Evolutionary conservation across 2,797 vertebrate species (phyloP).

Genomic region (Halcyon chelicuti): DNA sequence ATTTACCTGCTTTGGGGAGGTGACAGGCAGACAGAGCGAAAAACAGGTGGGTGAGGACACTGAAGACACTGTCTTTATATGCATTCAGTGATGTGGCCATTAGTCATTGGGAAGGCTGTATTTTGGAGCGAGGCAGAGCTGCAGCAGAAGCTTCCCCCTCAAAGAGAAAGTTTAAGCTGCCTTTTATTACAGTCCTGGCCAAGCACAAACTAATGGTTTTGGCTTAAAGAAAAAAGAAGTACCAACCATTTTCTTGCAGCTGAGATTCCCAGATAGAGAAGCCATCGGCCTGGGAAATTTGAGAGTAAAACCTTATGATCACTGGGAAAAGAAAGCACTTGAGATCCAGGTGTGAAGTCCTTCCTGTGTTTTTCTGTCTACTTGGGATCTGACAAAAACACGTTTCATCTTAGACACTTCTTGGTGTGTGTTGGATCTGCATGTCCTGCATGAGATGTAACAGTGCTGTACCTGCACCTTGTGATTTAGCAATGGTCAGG

Average conservation of each 20-base stretch:
- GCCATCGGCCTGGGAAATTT: not conserved
- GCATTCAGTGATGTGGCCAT: not conserved
- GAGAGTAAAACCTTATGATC: not conserved
- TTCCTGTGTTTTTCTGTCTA: not conserved
- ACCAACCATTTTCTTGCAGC: not conserved
- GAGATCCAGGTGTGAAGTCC: not conserved
- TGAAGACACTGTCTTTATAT: not conserved
- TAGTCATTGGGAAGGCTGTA: not conserved
- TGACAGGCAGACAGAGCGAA: not conserved
- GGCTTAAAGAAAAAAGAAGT: not conserved
- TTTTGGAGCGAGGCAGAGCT: not conserved
- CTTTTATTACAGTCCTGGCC: not conserved
- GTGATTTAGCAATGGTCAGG: not conserved
- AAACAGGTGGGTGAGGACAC: conserved; percentile 33
- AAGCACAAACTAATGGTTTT: not conserved
- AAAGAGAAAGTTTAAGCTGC: not conserved
- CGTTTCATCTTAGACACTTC: not conserved
- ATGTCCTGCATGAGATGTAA: not conserved
- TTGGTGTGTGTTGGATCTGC: not conserved
- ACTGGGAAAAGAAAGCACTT: not conserved
- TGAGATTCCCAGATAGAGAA: not conserved
- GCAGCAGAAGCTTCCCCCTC: not conserved
- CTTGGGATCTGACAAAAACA: not conserved
- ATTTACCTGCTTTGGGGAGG: conserved; percentile 45
- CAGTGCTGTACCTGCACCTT: not conserved